Evolutionary conservation across 1,140 invertebrate species (phyloP).

Genomic region (Cardiocondyla obscurior): DNA sequence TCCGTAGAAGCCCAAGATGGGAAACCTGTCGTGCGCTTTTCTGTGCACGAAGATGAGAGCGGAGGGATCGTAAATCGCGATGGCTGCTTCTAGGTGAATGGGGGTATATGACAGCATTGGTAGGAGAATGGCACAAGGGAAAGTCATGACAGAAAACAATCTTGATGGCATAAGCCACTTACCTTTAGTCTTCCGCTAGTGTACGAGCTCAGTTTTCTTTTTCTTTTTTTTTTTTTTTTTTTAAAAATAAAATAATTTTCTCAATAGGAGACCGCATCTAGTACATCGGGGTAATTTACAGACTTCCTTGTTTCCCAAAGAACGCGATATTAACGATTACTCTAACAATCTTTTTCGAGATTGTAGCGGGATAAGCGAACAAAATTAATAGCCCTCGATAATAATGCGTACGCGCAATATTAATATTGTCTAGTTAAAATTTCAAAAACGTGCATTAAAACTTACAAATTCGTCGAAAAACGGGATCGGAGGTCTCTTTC

Average conservation of each 20-base stretch:
- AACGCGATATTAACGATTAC: not conserved
- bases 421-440: not conserved
- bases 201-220: not conserved
- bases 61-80: conserved; percentile 58
- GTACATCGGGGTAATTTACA: not conserved
- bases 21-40: conserved; percentile 38
- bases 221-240: too few relatives aligned
- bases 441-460: not conserved
- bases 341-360: not conserved
- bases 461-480: conserved; percentile 6
- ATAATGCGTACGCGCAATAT: not conserved
- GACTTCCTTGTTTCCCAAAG: not conserved
- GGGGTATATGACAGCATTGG: conserved; percentile 45
- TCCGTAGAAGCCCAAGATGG: conserved; percentile 12
- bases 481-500: not conserved
- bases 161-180: conserved; percentile 42
- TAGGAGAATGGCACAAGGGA: conserved; percentile 16
- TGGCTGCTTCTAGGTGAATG: conserved; percentile 55
- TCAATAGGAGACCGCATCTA: not conserved
- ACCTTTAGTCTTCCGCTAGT: not conserved
- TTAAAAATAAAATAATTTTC: conserved; percentile 9
- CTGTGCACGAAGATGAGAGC: conserved; percentile 43
- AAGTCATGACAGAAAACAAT: conserved; percentile 50
- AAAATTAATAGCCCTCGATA: not conserved
- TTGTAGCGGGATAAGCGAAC: not conserved